phyloP scores from a whole-genome alignment of 2,113 vertebrate species.

The Dolichotis patagonum region DNA sequence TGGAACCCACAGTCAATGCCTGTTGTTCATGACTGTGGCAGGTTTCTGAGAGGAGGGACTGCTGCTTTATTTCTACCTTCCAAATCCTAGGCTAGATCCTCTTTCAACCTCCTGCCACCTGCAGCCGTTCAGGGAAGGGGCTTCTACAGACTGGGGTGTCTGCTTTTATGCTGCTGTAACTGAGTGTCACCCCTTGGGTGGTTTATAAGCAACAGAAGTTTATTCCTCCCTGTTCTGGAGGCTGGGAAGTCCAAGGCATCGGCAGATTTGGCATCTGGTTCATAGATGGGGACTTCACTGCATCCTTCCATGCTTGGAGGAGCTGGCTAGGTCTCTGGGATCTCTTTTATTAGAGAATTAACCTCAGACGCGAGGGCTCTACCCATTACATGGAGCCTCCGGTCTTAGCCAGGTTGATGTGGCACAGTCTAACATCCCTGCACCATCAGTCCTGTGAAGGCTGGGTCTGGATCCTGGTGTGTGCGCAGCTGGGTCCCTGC shows the following conservation, averaged over 20 bases:
- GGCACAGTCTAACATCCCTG: not conserved
- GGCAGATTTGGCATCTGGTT: not conserved
- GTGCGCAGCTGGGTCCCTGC: too few species aligned
- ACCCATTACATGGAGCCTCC: not conserved
- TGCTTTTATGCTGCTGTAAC: not conserved
- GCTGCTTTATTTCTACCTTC: not conserved
- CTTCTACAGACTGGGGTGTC: not conserved
- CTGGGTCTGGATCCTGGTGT: not conserved
- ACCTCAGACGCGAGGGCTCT: too few species aligned
- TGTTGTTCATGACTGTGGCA: not conserved
- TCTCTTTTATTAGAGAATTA: not conserved
- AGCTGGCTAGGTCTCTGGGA: not conserved
- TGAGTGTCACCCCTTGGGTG: not conserved
- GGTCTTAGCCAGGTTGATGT: not conserved
- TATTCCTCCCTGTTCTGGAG: not conserved
- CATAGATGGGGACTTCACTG: not conserved
- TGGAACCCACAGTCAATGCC: not conserved
- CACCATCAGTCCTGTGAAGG: not conserved
- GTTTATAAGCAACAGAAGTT: not conserved
- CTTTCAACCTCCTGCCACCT: not conserved
- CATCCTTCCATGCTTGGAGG: not conserved
- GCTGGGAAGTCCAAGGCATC: not conserved
- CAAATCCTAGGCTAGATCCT: not conserved
- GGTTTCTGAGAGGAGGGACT: not conserved
- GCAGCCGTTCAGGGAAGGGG: not conserved